A percentile compares a stretch with the other conserved stretches of the same genome.
phyloP scores from a whole-genome alignment of 2,113 vertebrate species.

The Mobula birostris region DNA sequence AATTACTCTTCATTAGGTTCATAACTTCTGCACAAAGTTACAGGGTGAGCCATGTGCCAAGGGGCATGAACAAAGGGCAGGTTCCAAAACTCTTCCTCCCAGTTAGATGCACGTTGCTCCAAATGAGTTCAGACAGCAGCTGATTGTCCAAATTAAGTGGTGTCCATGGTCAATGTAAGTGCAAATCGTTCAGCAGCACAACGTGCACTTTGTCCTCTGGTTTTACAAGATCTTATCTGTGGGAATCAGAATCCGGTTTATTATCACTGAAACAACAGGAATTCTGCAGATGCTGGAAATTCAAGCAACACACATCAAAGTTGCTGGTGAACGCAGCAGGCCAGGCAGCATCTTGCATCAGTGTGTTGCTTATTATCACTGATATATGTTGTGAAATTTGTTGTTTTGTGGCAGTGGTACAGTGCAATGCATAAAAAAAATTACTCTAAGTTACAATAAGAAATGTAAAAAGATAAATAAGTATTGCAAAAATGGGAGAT shows the following conservation, averaged over 20 bases:
- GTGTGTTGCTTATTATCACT: too few species aligned
- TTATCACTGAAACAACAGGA: too few species aligned
- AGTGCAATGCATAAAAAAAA: too few species aligned
- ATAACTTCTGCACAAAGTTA: background rate
- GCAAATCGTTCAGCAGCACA: background rate
- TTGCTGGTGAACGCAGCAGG: too few species aligned
- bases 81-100: background rate
- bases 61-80: background rate
- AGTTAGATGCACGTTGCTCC: background rate
- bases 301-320: too few species aligned
- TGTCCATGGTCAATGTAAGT: background rate
- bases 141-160: background rate
- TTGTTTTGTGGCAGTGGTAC: too few species aligned
- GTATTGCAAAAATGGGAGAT: too few species aligned
- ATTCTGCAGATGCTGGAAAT: too few species aligned
- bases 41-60: background rate
- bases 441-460: too few species aligned
- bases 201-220: background rate
- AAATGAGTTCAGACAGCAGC: background rate
- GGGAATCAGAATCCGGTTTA: background rate
- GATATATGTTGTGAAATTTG: too few species aligned
- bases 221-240: background rate
- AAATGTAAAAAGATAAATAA: too few species aligned
- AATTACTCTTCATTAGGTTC: conserved; percentile 4
- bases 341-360: too few species aligned